Base-by-base conservation (phyloP, 2,113 vertebrate species). In the Melanocharis versteri region DNA sequence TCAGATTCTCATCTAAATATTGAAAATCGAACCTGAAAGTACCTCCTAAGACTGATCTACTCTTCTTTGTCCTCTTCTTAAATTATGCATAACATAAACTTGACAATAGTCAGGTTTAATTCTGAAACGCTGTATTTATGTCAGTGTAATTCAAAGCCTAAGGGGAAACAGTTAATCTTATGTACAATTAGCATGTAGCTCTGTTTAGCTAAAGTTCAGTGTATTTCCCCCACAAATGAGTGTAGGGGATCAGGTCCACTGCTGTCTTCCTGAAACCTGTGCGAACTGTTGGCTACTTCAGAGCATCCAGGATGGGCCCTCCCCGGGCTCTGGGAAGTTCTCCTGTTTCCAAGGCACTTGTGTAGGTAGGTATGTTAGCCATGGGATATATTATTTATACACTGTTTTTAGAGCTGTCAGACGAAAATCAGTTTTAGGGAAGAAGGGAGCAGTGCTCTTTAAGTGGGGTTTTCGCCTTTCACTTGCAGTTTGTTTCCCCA, bases 311-410 rank as follows among this genome's bases (percentile, higher is more conserved):
- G 15, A 23, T 3, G 4, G 24, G 17, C 26, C 21, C 22, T 82
- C 8, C 10, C 2, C 0, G 0, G 18, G 4, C 60, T 6, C 28
- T 44, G 58, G 48, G 37, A 88, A 76, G n/a, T 44, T 68, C 57
- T 65, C 19, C 39, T 35, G 20, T 19, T 86, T 65, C 23, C 66
- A 53, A 73, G 56, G 35, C 60, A 12, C 20, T 56, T 57, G 30
- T 69, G 8, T 27, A 86, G n/a, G 37, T 44, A 6, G 39, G n/a
- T 68, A 2, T 45, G 8, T 62, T 45, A 51, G 44, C 53, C 37
- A 13, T 24, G 23, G 16, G 17, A 17, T 47, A 4, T 64, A 22
- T 10, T 53, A 18, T 58, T 79, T 53, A 23, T 50, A 12, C 9
- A 19, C 27, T 47, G 40, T 5, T 69, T 87, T 79, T 48, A 51